phyloP scores from a whole-genome alignment of 35 echinoderm and acorn worm species.

The Eucidaris tribuloides region DNA sequence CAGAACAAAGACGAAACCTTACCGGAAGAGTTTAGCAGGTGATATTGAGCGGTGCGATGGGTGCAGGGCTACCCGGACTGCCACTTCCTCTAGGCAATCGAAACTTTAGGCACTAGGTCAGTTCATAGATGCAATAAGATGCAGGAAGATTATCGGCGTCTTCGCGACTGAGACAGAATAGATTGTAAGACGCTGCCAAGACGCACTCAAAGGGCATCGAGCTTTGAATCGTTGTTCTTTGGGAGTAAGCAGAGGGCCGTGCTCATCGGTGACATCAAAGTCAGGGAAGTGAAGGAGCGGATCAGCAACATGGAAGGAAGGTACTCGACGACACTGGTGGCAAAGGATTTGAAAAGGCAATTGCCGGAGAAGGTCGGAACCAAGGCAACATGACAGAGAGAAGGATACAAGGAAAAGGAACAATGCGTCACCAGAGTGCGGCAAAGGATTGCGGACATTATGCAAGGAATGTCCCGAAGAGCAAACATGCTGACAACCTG shows the following conservation, averaged over 20 bases:
- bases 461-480: too few species aligned
- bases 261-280: not conserved
- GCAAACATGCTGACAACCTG: not conserved
- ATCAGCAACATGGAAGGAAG: not conserved
- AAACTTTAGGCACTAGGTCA: conserved; percentile 18
- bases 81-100: not conserved
- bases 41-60: conserved; percentile 11
- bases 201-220: conserved; percentile 23
- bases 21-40: conserved; percentile 15
- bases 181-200: conserved; percentile 8
- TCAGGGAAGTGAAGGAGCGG: not conserved
- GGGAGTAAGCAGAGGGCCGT: not conserved
- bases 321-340: not conserved
- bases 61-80: conserved; percentile 17
- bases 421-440: too few species aligned
- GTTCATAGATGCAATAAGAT: conserved; percentile 58
- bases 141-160: conserved; percentile 15
- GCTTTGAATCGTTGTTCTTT: conserved; percentile 33
- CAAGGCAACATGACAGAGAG: not conserved
- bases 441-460: too few species aligned
- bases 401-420: too few species aligned
- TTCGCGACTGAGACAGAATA: conserved; percentile 28
- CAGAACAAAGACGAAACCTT: too few species aligned
- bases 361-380: not conserved
- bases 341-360: not conserved